Base-by-base conservation (phyloP, 2,797 vertebrate genomes). In the Delichon dasypus region DNA sequence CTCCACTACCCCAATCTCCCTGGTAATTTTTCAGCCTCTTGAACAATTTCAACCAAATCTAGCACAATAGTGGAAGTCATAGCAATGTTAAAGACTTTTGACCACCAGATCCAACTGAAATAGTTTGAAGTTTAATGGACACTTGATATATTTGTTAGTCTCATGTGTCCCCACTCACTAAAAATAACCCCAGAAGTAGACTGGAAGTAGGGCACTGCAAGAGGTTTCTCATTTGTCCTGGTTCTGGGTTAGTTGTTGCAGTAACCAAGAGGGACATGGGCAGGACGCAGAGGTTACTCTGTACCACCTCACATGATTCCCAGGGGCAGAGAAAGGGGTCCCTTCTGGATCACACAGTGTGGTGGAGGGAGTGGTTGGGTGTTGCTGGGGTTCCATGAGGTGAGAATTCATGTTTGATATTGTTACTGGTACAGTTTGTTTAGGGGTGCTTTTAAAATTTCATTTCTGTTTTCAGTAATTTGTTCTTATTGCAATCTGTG, bases 1-100 rank as follows among this genome's bases (percentile, higher is more conserved):
- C 16, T 78, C 66, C 77, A 78, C 68, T 83, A 83, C 17, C 5
- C 17, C 0, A 0, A 23, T 79, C 90, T 62, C 36, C 44, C 34
- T 20, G 12, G 40, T 50, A 64, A 74, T 48, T 92, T 91, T 83
- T 94, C 75, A 88, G 80, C 16, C 38, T 77, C 57, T 83, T 83
- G 27, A 54, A 68, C 19, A 91, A 81, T 58, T 88, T 58, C 61
- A 81, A 83, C 16, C 25, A 65, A 58, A 91, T 65, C 38, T 61
- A 80, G 38, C 13, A 48, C 22, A 80, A 62, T 2, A 77, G 36
- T 23, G 45, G 32, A 89, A 74, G 34, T n/a, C 66, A 36, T 3
- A 34, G 51, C 45, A 27, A 50, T 53, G n/a, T 10, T 70, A 51
- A 85, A 90, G 48, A 34, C 45, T 88, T 87, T 40, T 79, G 77